Conservation (phyloP, 2,888 invertebrate genomes). For the Ypsolopha scabrella region DNA sequence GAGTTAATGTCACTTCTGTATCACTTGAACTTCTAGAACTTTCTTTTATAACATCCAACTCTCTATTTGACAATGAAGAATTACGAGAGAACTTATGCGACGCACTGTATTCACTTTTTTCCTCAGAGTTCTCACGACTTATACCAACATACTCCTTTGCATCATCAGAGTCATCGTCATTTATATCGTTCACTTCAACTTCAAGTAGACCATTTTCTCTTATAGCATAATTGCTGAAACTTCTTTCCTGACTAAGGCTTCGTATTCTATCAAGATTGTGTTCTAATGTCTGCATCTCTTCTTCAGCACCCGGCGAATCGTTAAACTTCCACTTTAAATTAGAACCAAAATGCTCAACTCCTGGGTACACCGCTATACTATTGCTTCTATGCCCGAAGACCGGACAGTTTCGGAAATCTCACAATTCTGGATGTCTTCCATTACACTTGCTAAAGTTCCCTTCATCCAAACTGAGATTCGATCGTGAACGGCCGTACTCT, state of each 20-base stretch:
- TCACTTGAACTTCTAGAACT: slow-evolving; percentile 67
- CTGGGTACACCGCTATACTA: slow-evolving; percentile 60
- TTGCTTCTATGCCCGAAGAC: slow-evolving; percentile 67
- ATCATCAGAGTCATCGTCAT: slow-evolving; percentile 49
- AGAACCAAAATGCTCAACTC: slow-evolving; percentile 61
- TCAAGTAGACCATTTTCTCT: slow-evolving; percentile 54
- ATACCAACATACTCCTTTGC: slow-evolving; percentile 40
- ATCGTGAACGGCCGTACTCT: slow-evolving; percentile 58
- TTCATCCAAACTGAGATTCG: slow-evolving; percentile 62
- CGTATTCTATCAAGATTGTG: slow-evolving; percentile 63
- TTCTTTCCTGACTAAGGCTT: slow-evolving; percentile 57
- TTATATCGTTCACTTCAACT: slow-evolving; percentile 55
- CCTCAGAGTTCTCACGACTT: slow-evolving; percentile 46
- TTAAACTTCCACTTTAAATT: slow-evolving; percentile 65
- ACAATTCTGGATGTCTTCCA: slow-evolving; percentile 63
- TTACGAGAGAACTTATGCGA: slow-evolving; percentile 56
- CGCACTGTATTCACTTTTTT: slow-evolving; percentile 53
- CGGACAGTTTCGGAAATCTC: slow-evolving; percentile 66
- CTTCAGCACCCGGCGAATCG: slow-evolving; percentile 41
- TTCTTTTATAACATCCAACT: slow-evolving; percentile 64
- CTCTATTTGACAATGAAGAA: slow-evolving; percentile 61
- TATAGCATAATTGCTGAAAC: slow-evolving; percentile 39
- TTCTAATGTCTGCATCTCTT: slow-evolving; percentile 52
- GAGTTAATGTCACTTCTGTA: slow-evolving; percentile 63
- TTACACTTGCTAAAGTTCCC: slow-evolving; percentile 63